Percentiles rank a stretch among this genome's conserved stretches.
These are phyloP conservation scores for Zophobas morio DNA, from an alignment of 1,140 invertebrate genomes.

Conservation along the genomic window DNA sequence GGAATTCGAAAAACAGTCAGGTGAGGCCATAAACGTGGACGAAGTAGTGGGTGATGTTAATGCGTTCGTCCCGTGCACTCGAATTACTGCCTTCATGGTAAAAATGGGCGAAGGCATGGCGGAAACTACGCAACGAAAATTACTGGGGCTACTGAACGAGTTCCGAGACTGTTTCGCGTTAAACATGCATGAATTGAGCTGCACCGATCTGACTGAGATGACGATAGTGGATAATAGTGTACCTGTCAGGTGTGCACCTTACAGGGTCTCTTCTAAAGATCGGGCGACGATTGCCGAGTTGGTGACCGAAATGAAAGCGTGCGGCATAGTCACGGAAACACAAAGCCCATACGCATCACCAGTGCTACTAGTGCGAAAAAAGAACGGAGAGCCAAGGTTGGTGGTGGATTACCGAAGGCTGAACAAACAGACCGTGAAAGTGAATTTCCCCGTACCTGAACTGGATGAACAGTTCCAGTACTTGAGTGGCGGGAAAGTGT, in stretches of 20 bases:
- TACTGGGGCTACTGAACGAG: too few species aligned
- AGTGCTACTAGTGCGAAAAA: neutral
- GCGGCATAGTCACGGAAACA: slow-evolving; percentile 18
- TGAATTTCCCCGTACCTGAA: slow-evolving; percentile 18
- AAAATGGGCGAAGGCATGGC: too few species aligned
- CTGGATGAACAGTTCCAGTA: slow-evolving; percentile 44
- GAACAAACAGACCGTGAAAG: slow-evolving; percentile 20
- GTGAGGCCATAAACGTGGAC: too few species aligned
- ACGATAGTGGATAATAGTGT: neutral
- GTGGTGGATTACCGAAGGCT: slow-evolving; percentile 43
- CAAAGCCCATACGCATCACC: slow-evolving; percentile 2
- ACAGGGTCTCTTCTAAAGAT: slow-evolving; percentile 1
- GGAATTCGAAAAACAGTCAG: too few species aligned
- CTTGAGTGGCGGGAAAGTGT: slow-evolving; percentile 8
- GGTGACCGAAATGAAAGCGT: neutral
- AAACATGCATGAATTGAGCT: slow-evolving; percentile 8
- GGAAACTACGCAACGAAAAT: too few species aligned
- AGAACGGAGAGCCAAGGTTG: slow-evolving; percentile 31
- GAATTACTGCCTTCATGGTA: too few species aligned
- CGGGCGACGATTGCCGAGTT: neutral
- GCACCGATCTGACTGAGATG: neutral
- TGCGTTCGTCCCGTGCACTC: too few species aligned
- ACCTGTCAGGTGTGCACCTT: slow-evolving; percentile 4
- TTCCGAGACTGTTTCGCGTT: slow-evolving; percentile 11
- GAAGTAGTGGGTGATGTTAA: too few species aligned